These are phyloP conservation scores for Leptopilina clavipes DNA, from an alignment of 1,140 invertebrate species.

Conservation along the genomic window DNA sequence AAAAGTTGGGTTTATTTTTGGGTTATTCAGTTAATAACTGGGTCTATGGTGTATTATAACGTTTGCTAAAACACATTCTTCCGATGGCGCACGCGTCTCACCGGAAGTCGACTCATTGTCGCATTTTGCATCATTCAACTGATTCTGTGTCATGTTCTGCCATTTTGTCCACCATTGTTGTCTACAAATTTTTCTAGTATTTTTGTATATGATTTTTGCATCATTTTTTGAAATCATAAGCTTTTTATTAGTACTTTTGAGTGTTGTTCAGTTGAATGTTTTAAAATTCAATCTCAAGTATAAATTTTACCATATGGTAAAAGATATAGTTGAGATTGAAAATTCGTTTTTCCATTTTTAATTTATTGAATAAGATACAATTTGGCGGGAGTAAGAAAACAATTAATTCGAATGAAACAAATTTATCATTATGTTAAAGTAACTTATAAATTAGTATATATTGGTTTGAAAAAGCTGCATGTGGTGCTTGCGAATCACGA, in stretches of 20 bases:
- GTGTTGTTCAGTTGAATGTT: no score
- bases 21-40: neutral
- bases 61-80: slow-evolving; percentile 16
- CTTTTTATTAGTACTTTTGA: no score
- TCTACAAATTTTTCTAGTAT: neutral
- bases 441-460: neutral
- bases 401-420: neutral
- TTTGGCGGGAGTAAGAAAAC: no score
- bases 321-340: neutral
- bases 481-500: slow-evolving; percentile 7
- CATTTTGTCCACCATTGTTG: neutral
- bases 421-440: neutral
- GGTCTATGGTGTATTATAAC: neutral
- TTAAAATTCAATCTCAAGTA: no score
- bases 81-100: slow-evolving; percentile 39
- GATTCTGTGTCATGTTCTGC: neutral
- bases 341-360: neutral
- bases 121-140: slow-evolving; percentile 6
- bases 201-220: no score
- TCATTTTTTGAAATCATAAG: no score
- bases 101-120: slow-evolving; percentile 40
- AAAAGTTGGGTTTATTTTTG: neutral
- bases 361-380: neutral
- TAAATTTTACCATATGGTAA: no score
- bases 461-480: neutral